Evolutionary conservation across 1,140 invertebrate genomes (phyloP).

Genomic region (Maconellicoccus hirsutus): DNA sequence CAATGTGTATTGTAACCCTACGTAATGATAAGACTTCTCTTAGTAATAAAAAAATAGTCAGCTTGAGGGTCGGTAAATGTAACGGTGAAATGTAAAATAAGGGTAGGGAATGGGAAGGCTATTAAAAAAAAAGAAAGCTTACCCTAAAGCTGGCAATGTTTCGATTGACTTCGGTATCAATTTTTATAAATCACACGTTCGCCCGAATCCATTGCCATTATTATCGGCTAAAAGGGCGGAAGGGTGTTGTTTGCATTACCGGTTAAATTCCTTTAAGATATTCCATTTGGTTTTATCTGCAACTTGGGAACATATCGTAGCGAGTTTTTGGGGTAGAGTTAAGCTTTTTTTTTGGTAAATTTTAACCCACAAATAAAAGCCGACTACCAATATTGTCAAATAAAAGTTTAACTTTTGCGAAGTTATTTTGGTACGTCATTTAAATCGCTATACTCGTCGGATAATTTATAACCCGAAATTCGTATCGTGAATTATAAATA

Average conservation of each 20-base stretch:
- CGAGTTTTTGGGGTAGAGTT: background rate
- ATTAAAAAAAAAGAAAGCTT: conserved; percentile 19
- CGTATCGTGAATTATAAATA: background rate
- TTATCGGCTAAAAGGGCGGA: conserved; percentile 21
- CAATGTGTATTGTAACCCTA: conserved; percentile 7
- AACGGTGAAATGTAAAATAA: conserved; percentile 22
- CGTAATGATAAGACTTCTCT: conserved; percentile 17
- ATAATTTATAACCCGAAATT: background rate
- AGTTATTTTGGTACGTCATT: conserved; percentile 2
- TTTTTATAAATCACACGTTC: conserved; percentile 22
- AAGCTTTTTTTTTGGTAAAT: conserved; percentile 16
- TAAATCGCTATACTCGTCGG: background rate
- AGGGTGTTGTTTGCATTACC: conserved; percentile 22
- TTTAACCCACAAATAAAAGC: conserved; percentile 2
- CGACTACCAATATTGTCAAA: conserved; percentile 8
- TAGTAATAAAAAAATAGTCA: conserved; percentile 18
- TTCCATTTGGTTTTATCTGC: conserved; percentile 22
- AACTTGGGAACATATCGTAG: conserved; percentile 17
- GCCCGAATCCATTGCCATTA: conserved; percentile 19
- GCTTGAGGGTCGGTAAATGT: conserved; percentile 17
- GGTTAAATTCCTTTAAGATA: conserved; percentile 22
- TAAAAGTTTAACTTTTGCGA: conserved; percentile 4
- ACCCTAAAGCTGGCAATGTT: conserved; percentile 19
- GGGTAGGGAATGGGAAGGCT: background rate
- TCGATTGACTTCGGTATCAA: conserved; percentile 20